Base-by-base conservation (phyloP, 2,888 invertebrate species). In the Operophtera brumata region DNA sequence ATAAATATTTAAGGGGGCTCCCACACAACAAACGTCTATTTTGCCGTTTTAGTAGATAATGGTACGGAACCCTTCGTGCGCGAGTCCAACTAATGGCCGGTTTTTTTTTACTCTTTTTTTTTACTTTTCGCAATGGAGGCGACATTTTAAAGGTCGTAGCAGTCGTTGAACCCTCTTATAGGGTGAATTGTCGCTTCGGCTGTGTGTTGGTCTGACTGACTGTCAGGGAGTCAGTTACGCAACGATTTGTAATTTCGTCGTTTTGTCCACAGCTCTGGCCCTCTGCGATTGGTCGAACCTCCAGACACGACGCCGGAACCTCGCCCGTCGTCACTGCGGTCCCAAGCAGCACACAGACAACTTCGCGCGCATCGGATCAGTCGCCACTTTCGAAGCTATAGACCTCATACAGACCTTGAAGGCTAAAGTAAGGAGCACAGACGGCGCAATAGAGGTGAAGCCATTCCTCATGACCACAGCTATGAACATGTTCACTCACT, bases 211-310 rank as follows among this genome's bases (percentile, higher is more conserved):
- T n/a, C n/a, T n/a, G n/a, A n/a, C n/a, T n/a, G n/a, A n/a, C n/a
- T n/a, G n/a, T n/a, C n/a, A n/a, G n/a, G n/a, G n/a, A n/a, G n/a
- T n/a, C n/a, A n/a, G n/a, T n/a, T n/a, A n/a, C n/a, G n/a, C n/a
- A n/a, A n/a, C n/a, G n/a, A n/a, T n/a, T 20, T 20, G 2, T 20
- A 20, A 20, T 20, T 20, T 20, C 20, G 13, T 36, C 12, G 11
- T 36, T 36, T 80, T 80, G 74, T 81, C 91, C 91, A 28, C 92
- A 96, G 96, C 96, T 56, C 85, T 96, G 66, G 96, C 96, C 0
- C 91, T 97, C 14, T 96, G 96, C 81, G 96, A 96, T 77, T 96
- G 96, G 96, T 96, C 96, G 0, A 93, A 93, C 57, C 91, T 96
- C 0, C 97, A 97, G 76, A 93, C 94, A 50, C 93, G 93, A 1